phyloP scores from a whole-genome alignment of 2,113 vertebrate species.

The Montifringilla adamsi region DNA sequence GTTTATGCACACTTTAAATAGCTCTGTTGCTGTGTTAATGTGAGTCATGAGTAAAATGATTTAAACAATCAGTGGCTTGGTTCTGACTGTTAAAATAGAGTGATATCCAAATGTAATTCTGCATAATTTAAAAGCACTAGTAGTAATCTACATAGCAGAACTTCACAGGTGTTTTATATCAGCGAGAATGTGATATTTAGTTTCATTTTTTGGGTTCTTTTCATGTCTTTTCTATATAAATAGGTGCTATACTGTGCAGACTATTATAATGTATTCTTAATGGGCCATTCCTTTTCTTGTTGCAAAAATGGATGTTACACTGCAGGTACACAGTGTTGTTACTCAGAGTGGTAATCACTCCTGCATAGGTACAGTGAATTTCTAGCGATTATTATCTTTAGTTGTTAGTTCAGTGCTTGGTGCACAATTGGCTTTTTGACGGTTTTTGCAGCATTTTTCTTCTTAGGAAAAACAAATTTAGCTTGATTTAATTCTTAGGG shows the following conservation, averaged over 20 bases:
- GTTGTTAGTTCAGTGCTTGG: not conserved
- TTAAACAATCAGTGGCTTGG: not conserved
- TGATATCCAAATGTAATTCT: not conserved
- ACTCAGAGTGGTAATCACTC: not conserved
- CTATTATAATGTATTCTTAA: not conserved
- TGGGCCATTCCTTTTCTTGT: not conserved
- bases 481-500: not conserved
- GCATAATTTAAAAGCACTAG: not conserved
- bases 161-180: not conserved
- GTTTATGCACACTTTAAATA: conserved; percentile 11
- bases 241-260: not conserved
- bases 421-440: not conserved
- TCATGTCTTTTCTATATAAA: not conserved
- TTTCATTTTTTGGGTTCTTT: not conserved
- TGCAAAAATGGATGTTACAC: not conserved
- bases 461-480: not conserved
- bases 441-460: not conserved
- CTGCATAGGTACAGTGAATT: not conserved
- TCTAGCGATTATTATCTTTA: not conserved
- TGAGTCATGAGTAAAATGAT: not conserved
- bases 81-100: not conserved
- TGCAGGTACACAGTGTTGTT: not conserved
- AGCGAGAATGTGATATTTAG: not conserved
- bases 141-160: not conserved
- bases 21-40: not conserved